Percentiles rank a stretch among this genome's conserved stretches.
Evolutionary conservation across 2,888 invertebrate species (phyloP).

Genomic region (Ganaspis brasiliensis): DNA sequence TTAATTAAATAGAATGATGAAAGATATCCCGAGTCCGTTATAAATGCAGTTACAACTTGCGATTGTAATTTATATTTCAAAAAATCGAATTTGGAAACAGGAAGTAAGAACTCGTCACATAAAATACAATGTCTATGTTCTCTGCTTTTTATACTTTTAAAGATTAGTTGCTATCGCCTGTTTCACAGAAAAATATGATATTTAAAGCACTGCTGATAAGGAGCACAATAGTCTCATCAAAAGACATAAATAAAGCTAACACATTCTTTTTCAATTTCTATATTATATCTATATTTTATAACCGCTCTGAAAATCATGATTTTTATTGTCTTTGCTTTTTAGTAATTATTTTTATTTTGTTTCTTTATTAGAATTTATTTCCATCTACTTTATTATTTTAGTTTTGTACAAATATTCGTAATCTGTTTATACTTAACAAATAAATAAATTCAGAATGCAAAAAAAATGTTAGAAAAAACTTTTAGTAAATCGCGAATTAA

Average conservation of each 20-base stretch:
- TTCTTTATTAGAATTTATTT: too few relatives aligned
- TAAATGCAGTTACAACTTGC: slow-evolving; percentile 5
- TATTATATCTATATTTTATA: too few relatives aligned
- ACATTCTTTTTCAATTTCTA: too few relatives aligned
- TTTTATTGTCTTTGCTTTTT: too few relatives aligned
- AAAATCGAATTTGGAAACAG: not conserved
- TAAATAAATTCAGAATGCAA: too few relatives aligned
- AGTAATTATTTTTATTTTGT: too few relatives aligned
- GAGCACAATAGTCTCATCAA: not conserved
- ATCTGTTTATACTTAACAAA: too few relatives aligned
- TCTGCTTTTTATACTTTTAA: not conserved
- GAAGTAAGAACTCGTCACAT: not conserved
- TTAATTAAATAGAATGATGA: slow-evolving; percentile 20
- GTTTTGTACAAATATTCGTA: too few relatives aligned
- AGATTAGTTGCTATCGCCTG: slow-evolving; percentile 4
- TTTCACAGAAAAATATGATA: slow-evolving; percentile 5
- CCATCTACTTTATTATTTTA: too few relatives aligned
- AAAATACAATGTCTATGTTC: not conserved
- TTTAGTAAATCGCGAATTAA: too few relatives aligned
- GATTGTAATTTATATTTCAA: slow-evolving; percentile 12
- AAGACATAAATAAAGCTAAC: not conserved
- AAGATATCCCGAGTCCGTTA: not conserved
- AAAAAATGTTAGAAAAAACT: too few relatives aligned
- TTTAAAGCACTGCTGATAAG: not conserved
- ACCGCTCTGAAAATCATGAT: too few relatives aligned